A percentile compares a stretch with the other conserved stretches of the same genome.
Conservation (phyloP, 1,140 invertebrate genomes). For the Drosophila trapezifrons region DNA sequence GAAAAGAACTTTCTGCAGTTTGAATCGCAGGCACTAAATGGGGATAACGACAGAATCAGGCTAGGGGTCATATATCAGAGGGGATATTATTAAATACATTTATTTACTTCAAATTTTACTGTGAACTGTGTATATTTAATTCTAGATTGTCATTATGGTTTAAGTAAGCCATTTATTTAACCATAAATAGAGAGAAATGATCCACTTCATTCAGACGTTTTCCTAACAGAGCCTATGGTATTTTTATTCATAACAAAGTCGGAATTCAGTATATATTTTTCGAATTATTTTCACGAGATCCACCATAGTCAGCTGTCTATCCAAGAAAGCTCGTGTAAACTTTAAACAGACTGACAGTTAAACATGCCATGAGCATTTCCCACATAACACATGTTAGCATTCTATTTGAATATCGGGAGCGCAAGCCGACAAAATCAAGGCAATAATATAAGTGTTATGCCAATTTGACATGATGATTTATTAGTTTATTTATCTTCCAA, state of each 20-base stretch:
- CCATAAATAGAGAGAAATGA: background rate
- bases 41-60: background rate
- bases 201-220: background rate
- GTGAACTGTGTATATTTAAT: too few species aligned
- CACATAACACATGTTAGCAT: constrained; percentile 73
- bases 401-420: constrained; percentile 68
- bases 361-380: constrained; percentile 71
- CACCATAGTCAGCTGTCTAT: constrained; percentile 52
- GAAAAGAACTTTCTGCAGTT: constrained; percentile 1
- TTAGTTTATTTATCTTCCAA: constrained; percentile 77
- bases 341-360: constrained; percentile 61
- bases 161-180: background rate
- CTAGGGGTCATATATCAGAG: too few species aligned
- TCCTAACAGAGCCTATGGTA: background rate
- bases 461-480: constrained; percentile 82
- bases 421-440: constrained; percentile 40
- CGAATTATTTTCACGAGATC: constrained; percentile 11
- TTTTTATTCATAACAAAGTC: background rate
- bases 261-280: background rate
- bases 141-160: background rate
- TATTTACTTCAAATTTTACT: background rate
- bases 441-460: constrained; percentile 70
- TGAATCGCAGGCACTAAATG: background rate
- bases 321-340: constrained; percentile 55
- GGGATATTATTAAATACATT: too few species aligned